Evolutionary conservation across 2,888 invertebrate genomes (phyloP), one percentile per base, ranked within the genome.

Genomic region (Epinotia demarniana): DNA sequence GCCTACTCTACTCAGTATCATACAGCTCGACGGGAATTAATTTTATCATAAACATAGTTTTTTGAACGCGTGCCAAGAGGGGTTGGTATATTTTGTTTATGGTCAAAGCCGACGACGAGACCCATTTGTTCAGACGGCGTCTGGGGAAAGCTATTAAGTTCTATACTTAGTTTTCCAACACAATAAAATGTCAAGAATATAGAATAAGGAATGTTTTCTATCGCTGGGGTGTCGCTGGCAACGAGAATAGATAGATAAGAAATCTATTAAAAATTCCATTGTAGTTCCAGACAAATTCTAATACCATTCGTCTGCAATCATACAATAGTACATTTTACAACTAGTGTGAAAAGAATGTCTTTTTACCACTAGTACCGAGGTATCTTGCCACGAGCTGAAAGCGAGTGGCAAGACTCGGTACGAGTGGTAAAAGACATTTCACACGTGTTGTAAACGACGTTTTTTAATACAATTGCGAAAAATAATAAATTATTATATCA

Each of bases 141-240:
- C 43, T 69, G 46, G 68, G 43, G 23, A 58, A 58, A 11, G 43
- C 57, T 23, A 68, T 68, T 58, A 68, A 5, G 55, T 6, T 67
- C 12, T 16, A 19, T 67, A 27, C 55, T n/a, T 18, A 13, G n/a
- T 11, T n/a, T 62, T 19, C 6, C 5, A 23, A 64, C 33, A 64
- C 64, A 63, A 19, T 33, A 61, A 49, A n/a, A 67, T 39, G 19
- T 43, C 13, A 27, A 49, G 43, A 74, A 43, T 19, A 53, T 55
- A 46, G 57, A 46, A 6, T 49, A 3, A 49, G 16, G 13, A 49
- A 23, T 49, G 49, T 49, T 5, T 49, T 49, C 46, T 49, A 49
- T 49, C 13, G 5, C 49, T 16, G 13, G 1, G 49, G 16, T 49
- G n/a, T n/a, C n/a, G n/a, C n/a, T 49, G 49, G 4, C 16, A 49